Evolutionary conservation across 2,797 vertebrate species (phyloP).

Genomic region (Chaunax sp.): DNA sequence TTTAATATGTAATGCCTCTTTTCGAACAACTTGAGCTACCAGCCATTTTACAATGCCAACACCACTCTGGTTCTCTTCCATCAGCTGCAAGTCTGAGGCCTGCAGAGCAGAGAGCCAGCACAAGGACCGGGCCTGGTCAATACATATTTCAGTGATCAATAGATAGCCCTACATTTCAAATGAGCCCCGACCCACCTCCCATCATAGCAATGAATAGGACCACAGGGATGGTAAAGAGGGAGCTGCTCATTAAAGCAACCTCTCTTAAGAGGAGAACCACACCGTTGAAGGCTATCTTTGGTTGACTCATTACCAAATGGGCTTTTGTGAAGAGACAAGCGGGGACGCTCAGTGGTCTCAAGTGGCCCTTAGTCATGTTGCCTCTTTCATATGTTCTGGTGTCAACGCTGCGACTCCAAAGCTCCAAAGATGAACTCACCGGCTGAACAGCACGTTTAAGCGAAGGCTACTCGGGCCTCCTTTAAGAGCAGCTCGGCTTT

Average conservation of each 20-base stretch:
- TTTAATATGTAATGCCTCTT: conserved; percentile 88
- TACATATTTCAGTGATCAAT: conserved; percentile 79
- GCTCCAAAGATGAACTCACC: conserved; percentile 47
- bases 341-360: conserved; percentile 50
- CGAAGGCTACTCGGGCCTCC: neutral
- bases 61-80: conserved; percentile 68
- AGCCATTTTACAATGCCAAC: conserved; percentile 81
- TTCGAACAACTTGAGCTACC: conserved; percentile 78
- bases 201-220: conserved; percentile 59
- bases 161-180: conserved; percentile 65
- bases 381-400: conserved; percentile 43
- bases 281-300: conserved; percentile 57
- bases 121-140: conserved; percentile 39
- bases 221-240: conserved; percentile 54
- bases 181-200: conserved; percentile 41
- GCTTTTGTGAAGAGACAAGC: conserved; percentile 67
- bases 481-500: conserved; percentile 42
- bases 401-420: conserved; percentile 50
- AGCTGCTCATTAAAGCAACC: conserved; percentile 68
- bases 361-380: conserved; percentile 55
- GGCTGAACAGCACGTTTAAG: conserved; percentile 20
- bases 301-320: conserved; percentile 73
- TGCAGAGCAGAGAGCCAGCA: conserved; percentile 40
- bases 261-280: conserved; percentile 69
- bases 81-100: conserved; percentile 37